Conservation (phyloP, 2,888 invertebrate species). For the Criorhina ranunculi region DNA sequence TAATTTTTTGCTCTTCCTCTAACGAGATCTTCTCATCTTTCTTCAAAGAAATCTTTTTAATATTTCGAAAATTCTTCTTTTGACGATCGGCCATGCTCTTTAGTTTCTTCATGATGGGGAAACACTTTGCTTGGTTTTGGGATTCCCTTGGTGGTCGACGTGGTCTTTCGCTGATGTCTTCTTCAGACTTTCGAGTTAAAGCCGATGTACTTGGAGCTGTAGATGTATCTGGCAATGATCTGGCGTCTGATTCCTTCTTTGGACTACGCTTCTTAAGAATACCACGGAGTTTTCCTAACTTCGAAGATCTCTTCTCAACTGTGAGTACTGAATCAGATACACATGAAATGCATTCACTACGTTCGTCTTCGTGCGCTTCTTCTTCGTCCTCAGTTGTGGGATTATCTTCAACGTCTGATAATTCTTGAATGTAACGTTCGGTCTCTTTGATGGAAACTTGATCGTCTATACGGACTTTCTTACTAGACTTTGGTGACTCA, state of each 20-base stretch:
- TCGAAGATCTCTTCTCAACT: conserved; percentile 80
- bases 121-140: conserved; percentile 82
- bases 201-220: conserved; percentile 78
- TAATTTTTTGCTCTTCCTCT: conserved; percentile 86
- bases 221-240: conserved; percentile 82
- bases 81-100: conserved; percentile 88
- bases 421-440: conserved; percentile 83
- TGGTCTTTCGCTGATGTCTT: conserved; percentile 78
- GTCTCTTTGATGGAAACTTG: conserved; percentile 84
- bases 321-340: conserved; percentile 83
- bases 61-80: conserved; percentile 85
- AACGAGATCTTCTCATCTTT: conserved; percentile 85
- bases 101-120: conserved; percentile 88
- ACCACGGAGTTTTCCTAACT: conserved; percentile 84
- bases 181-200: conserved; percentile 80
- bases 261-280: conserved; percentile 86
- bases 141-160: conserved; percentile 85
- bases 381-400: conserved; percentile 77
- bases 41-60: conserved; percentile 82
- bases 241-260: conserved; percentile 81
- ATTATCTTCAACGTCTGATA: conserved; percentile 82
- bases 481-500: conserved; percentile 84
- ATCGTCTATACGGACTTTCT: conserved; percentile 84
- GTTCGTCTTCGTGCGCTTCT: conserved; percentile 79
- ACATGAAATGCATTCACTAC: conserved; percentile 83